Percentiles rank a stretch among this genome's conserved stretches.
Evolutionary conservation across 2,113 vertebrate species (phyloP).

Genomic region (Psittacula cyanocephala): DNA sequence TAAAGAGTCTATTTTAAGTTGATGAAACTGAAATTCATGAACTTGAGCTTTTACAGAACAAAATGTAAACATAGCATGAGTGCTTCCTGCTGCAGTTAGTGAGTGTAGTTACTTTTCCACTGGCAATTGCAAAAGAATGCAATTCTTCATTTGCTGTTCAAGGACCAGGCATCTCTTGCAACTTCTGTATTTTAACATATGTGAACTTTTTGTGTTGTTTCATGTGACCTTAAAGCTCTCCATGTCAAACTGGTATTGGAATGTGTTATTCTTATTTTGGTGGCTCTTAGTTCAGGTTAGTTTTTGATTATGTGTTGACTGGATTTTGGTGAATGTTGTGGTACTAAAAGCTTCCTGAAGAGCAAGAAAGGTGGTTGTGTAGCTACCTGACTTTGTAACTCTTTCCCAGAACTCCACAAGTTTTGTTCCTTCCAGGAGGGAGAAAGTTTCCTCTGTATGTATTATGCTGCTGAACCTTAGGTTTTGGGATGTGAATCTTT

Average conservation of each 20-base stretch:
- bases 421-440: not conserved
- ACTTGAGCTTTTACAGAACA: not conserved
- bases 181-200: rapidly evolving
- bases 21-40: constrained; percentile 11
- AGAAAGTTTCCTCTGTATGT: not conserved
- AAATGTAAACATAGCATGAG: not conserved
- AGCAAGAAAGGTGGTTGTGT: not conserved
- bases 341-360: not conserved
- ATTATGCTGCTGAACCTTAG: not conserved
- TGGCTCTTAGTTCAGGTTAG: not conserved
- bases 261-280: not conserved
- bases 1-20: not conserved
- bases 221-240: not conserved
- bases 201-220: not conserved
- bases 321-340: not conserved
- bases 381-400: not conserved
- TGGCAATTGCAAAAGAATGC: not conserved
- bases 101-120: not conserved
- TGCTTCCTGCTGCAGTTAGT: constrained; percentile 11
- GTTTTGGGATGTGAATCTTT: not conserved
- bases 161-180: not conserved
- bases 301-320: not conserved
- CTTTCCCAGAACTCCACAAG: not conserved
- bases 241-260: not conserved
- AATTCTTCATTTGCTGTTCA: not conserved